Evolutionary conservation across 2,888 invertebrate species (phyloP).

Genomic region (Epirrhoe tristata): DNA sequence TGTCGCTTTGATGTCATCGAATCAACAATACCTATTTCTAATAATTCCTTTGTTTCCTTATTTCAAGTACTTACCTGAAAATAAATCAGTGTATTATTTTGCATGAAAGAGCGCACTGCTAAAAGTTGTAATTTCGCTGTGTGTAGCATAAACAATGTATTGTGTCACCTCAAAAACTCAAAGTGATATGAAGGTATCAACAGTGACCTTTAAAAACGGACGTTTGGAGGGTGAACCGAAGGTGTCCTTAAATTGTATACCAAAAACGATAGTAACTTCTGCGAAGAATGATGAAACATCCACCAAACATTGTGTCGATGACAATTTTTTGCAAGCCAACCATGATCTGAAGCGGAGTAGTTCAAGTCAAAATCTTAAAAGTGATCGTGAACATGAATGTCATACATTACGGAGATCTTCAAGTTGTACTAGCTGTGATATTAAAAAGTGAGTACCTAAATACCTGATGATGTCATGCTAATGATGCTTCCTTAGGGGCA

Average conservation of each 20-base stretch:
- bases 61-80: slow-evolving; percentile 6
- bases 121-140: background rate
- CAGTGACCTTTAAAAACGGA: slow-evolving; percentile 24
- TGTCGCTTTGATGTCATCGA: slow-evolving; percentile 26
- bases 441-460: slow-evolving; percentile 23
- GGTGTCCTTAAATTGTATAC: slow-evolving; percentile 12
- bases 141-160: background rate
- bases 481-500: background rate
- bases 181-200: slow-evolving; percentile 23
- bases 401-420: slow-evolving; percentile 42
- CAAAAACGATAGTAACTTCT: slow-evolving; percentile 39
- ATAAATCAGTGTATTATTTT: slow-evolving; percentile 8
- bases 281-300: slow-evolving; percentile 47
- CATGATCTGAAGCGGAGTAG: slow-evolving; percentile 45
- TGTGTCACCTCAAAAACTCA: slow-evolving; percentile 3
- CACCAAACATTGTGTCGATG: slow-evolving; percentile 30
- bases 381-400: slow-evolving; percentile 41
- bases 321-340: slow-evolving; percentile 47
- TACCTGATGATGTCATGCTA: background rate
- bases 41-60: slow-evolving; percentile 11
- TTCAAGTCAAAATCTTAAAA: slow-evolving; percentile 42
- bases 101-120: background rate
- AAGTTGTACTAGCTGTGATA: slow-evolving; percentile 20
- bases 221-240: slow-evolving; percentile 20
- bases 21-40: background rate